phyloP scores from a whole-genome alignment of 1,140 invertebrate species.

The Oryctes rhinoceros region DNA sequence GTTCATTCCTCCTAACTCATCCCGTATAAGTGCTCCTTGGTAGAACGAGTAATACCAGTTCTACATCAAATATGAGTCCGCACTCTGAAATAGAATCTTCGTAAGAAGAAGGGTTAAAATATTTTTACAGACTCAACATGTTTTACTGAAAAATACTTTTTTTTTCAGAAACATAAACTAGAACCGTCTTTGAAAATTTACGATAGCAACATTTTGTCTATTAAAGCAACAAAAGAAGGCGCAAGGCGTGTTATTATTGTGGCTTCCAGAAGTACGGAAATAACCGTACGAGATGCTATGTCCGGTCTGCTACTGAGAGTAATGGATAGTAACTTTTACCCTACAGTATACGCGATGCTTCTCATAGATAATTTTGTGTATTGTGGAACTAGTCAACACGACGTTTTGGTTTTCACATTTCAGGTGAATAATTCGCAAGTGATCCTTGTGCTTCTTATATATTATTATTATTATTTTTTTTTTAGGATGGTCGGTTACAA shows the following conservation, averaged over 20 bases:
- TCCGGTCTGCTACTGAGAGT: constrained; percentile 63
- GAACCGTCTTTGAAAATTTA: constrained; percentile 62
- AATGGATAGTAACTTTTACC: constrained; percentile 46
- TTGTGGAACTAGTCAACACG: constrained; percentile 56
- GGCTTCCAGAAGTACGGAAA: constrained; percentile 64
- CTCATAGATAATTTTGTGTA: constrained; percentile 54
- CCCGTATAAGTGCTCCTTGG: too few species aligned
- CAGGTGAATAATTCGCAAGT: constrained; percentile 51
- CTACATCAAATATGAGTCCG: too few species aligned
- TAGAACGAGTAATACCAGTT: too few species aligned
- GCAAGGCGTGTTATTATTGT: constrained; percentile 64
- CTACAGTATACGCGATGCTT: constrained; percentile 55
- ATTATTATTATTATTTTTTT: constrained; percentile 39
- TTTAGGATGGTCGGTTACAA: constrained; percentile 64
- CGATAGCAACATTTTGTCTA: constrained; percentile 62
- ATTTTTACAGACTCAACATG: too few species aligned
- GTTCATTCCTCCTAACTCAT: too few species aligned
- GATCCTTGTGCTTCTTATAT: background rate
- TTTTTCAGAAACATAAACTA: constrained; percentile 60
- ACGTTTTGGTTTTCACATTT: constrained; percentile 56
- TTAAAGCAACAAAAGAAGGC: constrained; percentile 67
- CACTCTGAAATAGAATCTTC: too few species aligned
- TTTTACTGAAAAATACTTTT: constrained; percentile 35
- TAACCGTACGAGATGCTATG: constrained; percentile 65
- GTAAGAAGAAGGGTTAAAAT: too few species aligned